Conservation (phyloP, 2,797 vertebrate species). For the Siniperca undulata region DNA sequence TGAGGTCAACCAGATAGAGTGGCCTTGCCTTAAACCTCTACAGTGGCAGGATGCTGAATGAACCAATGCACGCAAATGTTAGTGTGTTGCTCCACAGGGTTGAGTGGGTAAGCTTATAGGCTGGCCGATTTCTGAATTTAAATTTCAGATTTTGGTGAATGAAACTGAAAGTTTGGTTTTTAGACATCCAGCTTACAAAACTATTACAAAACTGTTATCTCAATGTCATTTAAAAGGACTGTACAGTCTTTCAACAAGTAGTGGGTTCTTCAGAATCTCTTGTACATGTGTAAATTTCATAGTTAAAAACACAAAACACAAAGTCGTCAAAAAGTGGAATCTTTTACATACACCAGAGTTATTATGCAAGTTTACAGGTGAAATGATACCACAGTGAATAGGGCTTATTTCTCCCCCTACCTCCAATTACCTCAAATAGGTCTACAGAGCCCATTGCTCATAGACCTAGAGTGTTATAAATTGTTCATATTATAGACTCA, state of each 20-base stretch:
- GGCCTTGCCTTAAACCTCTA: neutral
- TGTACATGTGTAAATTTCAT: neutral
- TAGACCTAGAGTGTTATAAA: slow-evolving; percentile 11
- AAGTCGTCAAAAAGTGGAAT: slow-evolving; percentile 5
- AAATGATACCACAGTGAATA: neutral
- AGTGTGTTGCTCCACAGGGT: neutral
- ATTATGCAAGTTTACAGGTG: slow-evolving; percentile 1
- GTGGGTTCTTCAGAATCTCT: neutral
- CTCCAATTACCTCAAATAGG: slow-evolving; percentile 21
- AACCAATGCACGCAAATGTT: neutral
- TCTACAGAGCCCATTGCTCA: slow-evolving; percentile 1
- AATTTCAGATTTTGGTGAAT: neutral
- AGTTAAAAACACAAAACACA: neutral
- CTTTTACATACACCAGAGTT: neutral
- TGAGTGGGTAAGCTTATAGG: neutral
- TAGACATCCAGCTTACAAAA: neutral
- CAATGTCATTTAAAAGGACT: neutral
- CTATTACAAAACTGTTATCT: neutral
- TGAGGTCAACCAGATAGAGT: neutral
- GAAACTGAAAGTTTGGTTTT: neutral
- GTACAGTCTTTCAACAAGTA: neutral
- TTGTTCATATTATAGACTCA: slow-evolving; percentile 34
- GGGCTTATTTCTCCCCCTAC: neutral
- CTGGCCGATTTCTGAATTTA: neutral
- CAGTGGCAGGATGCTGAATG: neutral